phyloP scores from a whole-genome alignment of 2,113 vertebrate genomes.

The Bungarus multicinctus region DNA sequence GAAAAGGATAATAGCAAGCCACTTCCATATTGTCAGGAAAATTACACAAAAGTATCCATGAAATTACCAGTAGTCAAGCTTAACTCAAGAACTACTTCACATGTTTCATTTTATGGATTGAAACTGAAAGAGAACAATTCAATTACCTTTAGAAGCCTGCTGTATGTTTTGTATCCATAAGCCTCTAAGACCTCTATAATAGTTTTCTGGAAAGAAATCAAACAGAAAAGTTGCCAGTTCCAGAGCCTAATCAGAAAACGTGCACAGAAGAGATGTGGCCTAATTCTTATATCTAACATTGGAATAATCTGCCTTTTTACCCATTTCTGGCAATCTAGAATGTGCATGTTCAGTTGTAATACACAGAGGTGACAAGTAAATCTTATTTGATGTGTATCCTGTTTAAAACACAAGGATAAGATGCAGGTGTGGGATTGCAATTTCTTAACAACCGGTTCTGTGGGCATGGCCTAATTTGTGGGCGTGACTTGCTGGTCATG shows the following conservation, averaged over 20 bases:
- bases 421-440: no score
- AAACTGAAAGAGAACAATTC: rapidly evolving
- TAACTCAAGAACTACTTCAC: not conserved
- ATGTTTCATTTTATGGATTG: not conserved
- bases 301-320: not conserved
- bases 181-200: conserved; percentile 71
- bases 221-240: not conserved
- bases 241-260: not conserved
- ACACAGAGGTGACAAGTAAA: not conserved
- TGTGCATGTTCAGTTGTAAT: not conserved
- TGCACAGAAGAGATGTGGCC: not conserved
- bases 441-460: no score
- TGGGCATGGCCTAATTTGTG: no score
- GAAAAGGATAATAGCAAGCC: not conserved
- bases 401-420: not conserved
- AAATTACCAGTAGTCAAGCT: not conserved
- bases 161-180: conserved; percentile 85
- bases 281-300: not conserved
- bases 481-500: no score
- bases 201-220: conserved; percentile 73
- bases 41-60: not conserved
- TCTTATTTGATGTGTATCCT: not conserved
- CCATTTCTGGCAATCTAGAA: not conserved
- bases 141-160: conserved; percentile 83
- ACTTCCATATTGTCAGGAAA: not conserved